phyloP scores from a whole-genome alignment of 2,888 invertebrate genomes.

The Anthrax anthrax region DNA sequence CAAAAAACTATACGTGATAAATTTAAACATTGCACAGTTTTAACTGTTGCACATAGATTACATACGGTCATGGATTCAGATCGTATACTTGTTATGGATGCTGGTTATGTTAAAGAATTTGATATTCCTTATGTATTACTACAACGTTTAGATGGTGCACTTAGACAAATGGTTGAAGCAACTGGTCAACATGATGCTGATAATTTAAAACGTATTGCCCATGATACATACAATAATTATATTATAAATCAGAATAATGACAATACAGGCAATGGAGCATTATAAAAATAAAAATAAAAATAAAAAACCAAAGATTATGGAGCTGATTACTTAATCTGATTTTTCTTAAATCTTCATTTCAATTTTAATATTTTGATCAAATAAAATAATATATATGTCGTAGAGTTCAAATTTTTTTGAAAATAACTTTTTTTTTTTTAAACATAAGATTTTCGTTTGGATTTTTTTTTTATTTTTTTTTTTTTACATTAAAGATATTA shows the following conservation, averaged over 20 bases:
- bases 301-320: slow-evolving; percentile 3
- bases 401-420: too few species aligned
- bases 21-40: slow-evolving; percentile 69
- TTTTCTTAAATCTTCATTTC: background rate
- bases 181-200: slow-evolving; percentile 42
- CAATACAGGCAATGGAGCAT: too few species aligned
- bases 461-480: too few species aligned
- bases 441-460: too few species aligned
- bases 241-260: background rate
- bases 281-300: background rate
- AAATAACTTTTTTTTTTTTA: too few species aligned
- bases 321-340: background rate
- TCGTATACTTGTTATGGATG: slow-evolving; percentile 73
- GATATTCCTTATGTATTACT: slow-evolving; percentile 54
- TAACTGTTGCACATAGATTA: slow-evolving; percentile 82
- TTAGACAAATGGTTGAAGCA: slow-evolving; percentile 55
- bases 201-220: slow-evolving; percentile 36
- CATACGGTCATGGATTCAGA: slow-evolving; percentile 91
- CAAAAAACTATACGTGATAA: slow-evolving; percentile 68
- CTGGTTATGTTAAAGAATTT: slow-evolving; percentile 59
- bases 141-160: slow-evolving; percentile 42
- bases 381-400: too few species aligned
- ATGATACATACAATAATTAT: slow-evolving; percentile 21
- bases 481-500: too few species aligned
- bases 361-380: too few species aligned